Base-by-base conservation (phyloP, 2,888 invertebrate species). In the Cryptocephalus primarius region DNA sequence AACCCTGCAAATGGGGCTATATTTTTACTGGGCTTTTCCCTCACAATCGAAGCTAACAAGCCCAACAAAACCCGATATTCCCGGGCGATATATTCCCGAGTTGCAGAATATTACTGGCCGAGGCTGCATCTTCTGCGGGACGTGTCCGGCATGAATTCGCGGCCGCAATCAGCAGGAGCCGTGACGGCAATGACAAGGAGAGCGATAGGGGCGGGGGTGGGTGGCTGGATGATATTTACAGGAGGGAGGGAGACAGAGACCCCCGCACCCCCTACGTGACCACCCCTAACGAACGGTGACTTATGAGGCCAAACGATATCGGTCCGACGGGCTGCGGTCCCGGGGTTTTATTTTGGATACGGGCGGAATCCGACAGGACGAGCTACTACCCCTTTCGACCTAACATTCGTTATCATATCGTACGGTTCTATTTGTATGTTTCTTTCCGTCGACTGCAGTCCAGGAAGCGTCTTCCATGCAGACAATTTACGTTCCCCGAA, bases 101-200 rank as follows among this genome's bases (percentile, higher is more conserved):
- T 59, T 54, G 54, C 51, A 22, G 61, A 63, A 63, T 64, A 64
- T 58, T 57, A 56, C 55, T 59, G 61, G 59, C 56, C 58, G 57
- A 51, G 55, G 43, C 59, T 61, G 62, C 62, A 61, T 62, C 60
- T 62, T 56, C 54, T 51, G 55, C 46, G 57, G 55, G 54, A 69
- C 68, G 67, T 68, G 68, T 65, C 63, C 67, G 56, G 68, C 69
- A 68, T 68, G 62, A 54, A 61, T 60, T 61, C 61, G 60, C 52
- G 57, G 58, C 60, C 62, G 64, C 67, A 68, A 67, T 67, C 67
- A 67, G 64, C 60, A 58, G 59, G 49, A 58, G 58, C 58, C 64
- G 67, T 67, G 67, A 67, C 65, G 63, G 59, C 62, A 67, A 66
- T 67, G 64, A 63, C 63, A 66, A 66, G 22, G 22, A 22, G 22